A percentile compares a stretch with the other conserved stretches of the same genome.
phyloP scores from a whole-genome alignment of 2,888 invertebrate genomes.

The Lasiommata megera region DNA sequence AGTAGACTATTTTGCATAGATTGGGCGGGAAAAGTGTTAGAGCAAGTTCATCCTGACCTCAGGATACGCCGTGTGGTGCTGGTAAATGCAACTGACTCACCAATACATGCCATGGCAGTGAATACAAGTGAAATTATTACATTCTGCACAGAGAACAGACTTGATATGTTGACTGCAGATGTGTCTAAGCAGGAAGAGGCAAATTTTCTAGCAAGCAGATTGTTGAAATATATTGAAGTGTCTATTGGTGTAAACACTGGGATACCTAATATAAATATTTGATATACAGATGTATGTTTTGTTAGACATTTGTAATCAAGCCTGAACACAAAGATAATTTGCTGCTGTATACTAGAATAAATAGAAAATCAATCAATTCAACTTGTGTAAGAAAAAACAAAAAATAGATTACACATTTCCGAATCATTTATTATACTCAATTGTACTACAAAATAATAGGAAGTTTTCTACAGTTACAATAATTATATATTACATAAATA shows the following conservation, averaged over 20 bases:
- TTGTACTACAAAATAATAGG: conserved; percentile 82
- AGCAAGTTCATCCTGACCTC: conserved; percentile 66
- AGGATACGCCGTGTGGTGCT: conserved; percentile 61
- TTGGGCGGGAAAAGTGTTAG: conserved; percentile 60
- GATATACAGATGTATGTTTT: no score
- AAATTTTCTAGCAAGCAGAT: conserved; percentile 52
- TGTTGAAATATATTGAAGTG: conserved; percentile 66
- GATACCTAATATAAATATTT: conserved; percentile 68
- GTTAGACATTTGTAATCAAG: no score
- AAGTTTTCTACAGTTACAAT: conserved; percentile 79
- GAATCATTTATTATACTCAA: conserved; percentile 77
- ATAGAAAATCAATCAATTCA: no score
- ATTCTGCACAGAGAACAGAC: conserved; percentile 54
- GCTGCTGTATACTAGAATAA: no score
- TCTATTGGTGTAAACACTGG: conserved; percentile 67
- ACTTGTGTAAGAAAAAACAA: not conserved
- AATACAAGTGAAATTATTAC: conserved; percentile 57
- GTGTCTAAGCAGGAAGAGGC: conserved; percentile 52
- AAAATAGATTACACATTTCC: conserved; percentile 51
- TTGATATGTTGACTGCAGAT: conserved; percentile 66
- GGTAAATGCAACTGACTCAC: conserved; percentile 65
- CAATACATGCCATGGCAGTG: conserved; percentile 64
- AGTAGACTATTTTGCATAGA: conserved; percentile 64
- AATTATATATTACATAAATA: conserved; percentile 75
- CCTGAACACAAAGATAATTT: no score